Evolutionary conservation across 2,888 invertebrate genomes (phyloP).

Genomic region (Leucoma salicis): DNA sequence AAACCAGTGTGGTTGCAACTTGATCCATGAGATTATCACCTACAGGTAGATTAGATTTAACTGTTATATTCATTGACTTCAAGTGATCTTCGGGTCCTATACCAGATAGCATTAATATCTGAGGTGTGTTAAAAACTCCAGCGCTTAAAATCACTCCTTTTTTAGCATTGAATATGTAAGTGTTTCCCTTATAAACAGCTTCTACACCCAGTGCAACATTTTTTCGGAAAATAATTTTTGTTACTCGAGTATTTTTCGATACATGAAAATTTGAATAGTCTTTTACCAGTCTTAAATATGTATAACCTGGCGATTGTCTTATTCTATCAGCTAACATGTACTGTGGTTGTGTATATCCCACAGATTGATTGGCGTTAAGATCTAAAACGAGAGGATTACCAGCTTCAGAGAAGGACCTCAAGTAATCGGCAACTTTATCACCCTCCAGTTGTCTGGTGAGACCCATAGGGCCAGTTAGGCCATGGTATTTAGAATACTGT

Average conservation of each 20-base stretch:
- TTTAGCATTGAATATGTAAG: constrained; percentile 15
- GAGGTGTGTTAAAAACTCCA: constrained; percentile 19
- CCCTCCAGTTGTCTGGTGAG: constrained; percentile 17
- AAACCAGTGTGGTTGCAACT: neutral
- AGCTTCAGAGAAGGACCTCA: constrained; percentile 19
- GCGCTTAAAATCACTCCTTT: constrained; percentile 25
- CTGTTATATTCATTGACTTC: constrained; percentile 11
- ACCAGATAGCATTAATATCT: constrained; percentile 23
- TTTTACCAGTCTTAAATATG: constrained; percentile 15
- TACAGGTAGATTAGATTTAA: constrained; percentile 19
- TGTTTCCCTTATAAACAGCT: constrained; percentile 1
- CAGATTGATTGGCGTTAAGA: constrained; percentile 14
- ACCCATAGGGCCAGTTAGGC: constrained; percentile 13
- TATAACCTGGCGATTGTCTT: constrained; percentile 19
- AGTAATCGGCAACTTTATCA: constrained; percentile 4
- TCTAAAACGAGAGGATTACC: constrained; percentile 18
- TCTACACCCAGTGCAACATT: constrained; percentile 18
- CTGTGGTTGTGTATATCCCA: constrained; percentile 20
- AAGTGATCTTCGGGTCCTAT: constrained; percentile 6
- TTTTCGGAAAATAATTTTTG: constrained; percentile 16
- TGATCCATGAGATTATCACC: constrained; percentile 17
- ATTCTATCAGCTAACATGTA: constrained; percentile 7
- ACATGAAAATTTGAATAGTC: constrained; percentile 18
- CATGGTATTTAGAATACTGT: constrained; percentile 10
- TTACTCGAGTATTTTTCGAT: constrained; percentile 16